These are phyloP conservation scores for Rotaria magnacalcarata DNA, from an alignment of 2,888 invertebrate species.

Conservation along the genomic window DNA sequence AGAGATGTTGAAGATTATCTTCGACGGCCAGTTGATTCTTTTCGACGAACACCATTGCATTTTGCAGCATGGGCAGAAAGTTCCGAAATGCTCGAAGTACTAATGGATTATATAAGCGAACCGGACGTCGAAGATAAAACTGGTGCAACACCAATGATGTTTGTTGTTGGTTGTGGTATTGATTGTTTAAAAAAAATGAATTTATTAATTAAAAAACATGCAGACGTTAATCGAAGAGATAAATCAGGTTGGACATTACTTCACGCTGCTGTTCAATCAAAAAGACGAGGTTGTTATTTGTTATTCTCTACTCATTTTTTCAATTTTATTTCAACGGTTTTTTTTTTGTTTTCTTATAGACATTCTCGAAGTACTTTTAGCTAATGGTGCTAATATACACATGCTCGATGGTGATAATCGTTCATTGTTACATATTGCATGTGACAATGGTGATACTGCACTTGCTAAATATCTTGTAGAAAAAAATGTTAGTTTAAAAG, in stretches of 20 bases:
- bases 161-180: neutral
- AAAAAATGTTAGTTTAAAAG: neutral
- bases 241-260: constrained; percentile 23
- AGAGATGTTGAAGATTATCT: constrained; percentile 15
- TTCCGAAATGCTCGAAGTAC: neutral
- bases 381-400: neutral
- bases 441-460: neutral
- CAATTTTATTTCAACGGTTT: neutral
- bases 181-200: constrained; percentile 3
- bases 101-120: neutral
- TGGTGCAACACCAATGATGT: constrained; percentile 27
- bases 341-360: neutral
- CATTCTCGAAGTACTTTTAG: neutral
- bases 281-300: neutral
- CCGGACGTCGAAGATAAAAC: constrained; percentile 26
- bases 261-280: constrained; percentile 18
- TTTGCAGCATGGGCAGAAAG: constrained; percentile 3
- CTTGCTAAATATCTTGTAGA: neutral
- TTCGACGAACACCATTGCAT: constrained; percentile 32
- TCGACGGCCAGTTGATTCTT: neutral
- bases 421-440: constrained; percentile 25
- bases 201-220: neutral
- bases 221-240: neutral
- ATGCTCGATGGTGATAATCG: neutral
- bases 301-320: neutral